These are phyloP conservation scores for Suncus etruscus DNA, from an alignment of 2,113 vertebrate genomes.

Conservation along the genomic window DNA sequence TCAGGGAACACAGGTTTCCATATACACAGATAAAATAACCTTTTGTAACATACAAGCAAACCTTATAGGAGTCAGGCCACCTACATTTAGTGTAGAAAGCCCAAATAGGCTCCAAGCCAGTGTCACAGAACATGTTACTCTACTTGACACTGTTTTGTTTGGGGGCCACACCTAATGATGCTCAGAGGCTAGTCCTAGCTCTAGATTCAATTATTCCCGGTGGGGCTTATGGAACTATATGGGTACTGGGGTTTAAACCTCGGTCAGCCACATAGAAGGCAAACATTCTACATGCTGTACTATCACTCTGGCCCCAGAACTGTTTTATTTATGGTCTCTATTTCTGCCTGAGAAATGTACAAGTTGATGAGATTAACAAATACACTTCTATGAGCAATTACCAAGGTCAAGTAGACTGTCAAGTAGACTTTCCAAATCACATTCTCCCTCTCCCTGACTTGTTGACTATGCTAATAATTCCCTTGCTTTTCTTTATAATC, in stretches of 20 bases:
- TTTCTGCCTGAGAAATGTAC: conserved; percentile 22
- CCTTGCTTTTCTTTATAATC: conserved; percentile 57
- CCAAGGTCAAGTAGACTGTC: background rate
- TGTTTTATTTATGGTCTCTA: conserved; percentile 18
- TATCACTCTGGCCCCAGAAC: too few species aligned
- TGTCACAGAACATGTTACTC: background rate
- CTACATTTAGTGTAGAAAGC: background rate
- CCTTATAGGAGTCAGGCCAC: background rate
- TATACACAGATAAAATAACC: background rate
- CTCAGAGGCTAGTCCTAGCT: too few species aligned
- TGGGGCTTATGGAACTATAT: too few species aligned
- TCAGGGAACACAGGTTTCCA: conserved; percentile 40
- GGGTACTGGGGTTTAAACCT: too few species aligned
- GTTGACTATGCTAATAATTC: background rate
- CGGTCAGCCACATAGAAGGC: too few species aligned
- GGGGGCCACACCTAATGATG: too few species aligned
- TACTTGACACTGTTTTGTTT: background rate
- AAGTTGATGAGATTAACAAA: conserved; percentile 50
- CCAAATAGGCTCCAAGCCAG: background rate
- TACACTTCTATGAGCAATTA: conserved; percentile 21
- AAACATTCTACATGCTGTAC: too few species aligned
- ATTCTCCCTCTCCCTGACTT: background rate
- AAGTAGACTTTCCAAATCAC: conserved; percentile 28
- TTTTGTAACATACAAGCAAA: background rate
- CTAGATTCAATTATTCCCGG: too few species aligned